Percentiles rank a stretch among this genome's conserved stretches.
These are phyloP conservation scores for Peromyscus eremicus DNA, from an alignment of 2,797 vertebrate species.

Conservation along the genomic window DNA sequence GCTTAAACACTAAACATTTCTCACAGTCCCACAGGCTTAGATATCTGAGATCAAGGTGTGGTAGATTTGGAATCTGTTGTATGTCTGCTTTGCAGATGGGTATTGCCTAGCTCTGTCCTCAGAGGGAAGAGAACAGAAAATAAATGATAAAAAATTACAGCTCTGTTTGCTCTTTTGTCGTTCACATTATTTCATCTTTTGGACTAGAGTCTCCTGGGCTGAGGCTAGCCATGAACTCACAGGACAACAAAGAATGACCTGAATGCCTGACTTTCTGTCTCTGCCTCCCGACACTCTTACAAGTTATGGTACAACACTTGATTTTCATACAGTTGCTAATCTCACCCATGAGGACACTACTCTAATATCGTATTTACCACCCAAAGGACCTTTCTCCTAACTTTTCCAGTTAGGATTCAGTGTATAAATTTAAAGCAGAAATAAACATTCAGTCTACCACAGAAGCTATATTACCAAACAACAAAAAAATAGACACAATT, in stretches of 20 bases:
- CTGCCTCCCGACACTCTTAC: neutral
- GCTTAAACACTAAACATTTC: neutral
- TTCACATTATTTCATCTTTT: neutral
- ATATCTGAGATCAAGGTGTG: neutral
- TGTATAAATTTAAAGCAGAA: neutral
- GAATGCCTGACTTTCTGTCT: no score
- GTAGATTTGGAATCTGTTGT: neutral
- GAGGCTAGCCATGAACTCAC: neutral
- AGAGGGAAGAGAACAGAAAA: neutral
- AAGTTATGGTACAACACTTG: neutral
- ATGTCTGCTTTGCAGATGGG: neutral
- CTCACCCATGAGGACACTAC: neutral
- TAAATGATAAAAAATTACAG: neutral
- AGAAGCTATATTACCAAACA: neutral
- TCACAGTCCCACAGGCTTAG: neutral
- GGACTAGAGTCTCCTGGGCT: neutral
- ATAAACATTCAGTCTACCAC: neutral
- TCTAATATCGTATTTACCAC: no score
- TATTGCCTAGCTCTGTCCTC: neutral
- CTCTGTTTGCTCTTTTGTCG: neutral
- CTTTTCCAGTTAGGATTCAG: neutral
- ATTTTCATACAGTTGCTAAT: neutral
- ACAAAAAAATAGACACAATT: neutral
- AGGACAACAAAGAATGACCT: neutral
- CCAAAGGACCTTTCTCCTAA: neutral